phyloP scores from a whole-genome alignment of 2,113 vertebrate species.

The Rhegmatorhina hoffmannsi region DNA sequence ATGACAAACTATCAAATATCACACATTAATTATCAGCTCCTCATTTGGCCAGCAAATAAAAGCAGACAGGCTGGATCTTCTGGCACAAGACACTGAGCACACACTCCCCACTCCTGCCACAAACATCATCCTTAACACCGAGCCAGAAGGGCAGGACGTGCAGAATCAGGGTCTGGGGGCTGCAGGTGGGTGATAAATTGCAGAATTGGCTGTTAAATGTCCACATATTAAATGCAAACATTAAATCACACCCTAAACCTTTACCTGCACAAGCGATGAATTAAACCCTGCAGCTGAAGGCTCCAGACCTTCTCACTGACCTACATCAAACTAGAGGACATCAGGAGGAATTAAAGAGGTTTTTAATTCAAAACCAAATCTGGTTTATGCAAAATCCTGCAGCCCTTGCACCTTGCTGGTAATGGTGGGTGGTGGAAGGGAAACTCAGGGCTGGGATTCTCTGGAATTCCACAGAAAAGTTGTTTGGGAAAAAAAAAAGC shows the following conservation, averaged over 20 bases:
- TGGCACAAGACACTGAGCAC: background rate
- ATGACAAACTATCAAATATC: background rate
- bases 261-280: background rate
- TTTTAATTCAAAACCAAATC: background rate
- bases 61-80: background rate
- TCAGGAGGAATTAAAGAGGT: background rate
- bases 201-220: background rate
- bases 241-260: background rate
- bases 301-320: background rate
- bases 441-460: background rate
- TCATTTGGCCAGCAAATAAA: background rate
- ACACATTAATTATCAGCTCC: background rate
- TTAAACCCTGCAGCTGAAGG: background rate
- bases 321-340: background rate
- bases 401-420: too few species aligned
- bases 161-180: background rate
- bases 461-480: background rate
- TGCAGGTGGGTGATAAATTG: background rate
- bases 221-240: background rate
- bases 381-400: background rate
- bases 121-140: background rate
- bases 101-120: background rate
- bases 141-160: background rate
- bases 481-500: background rate
- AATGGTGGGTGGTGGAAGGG: background rate